Evolutionary conservation across 2,888 invertebrate genomes (phyloP), one percentile per base, ranked within the genome.

Genomic region (Ochlodes sylvanus): DNA sequence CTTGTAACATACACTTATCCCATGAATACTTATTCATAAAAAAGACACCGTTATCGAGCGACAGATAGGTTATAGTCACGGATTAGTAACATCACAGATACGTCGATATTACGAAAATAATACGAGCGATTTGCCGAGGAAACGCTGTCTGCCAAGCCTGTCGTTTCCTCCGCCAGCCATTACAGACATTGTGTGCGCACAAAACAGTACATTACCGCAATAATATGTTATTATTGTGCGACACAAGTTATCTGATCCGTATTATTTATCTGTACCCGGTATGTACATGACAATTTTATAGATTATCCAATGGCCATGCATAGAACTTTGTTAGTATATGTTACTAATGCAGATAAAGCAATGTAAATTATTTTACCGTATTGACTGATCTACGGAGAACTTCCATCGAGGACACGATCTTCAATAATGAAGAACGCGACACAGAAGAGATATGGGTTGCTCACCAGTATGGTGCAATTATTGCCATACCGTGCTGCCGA

Each of bases 271-370:
- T 85, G 85, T 73, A 73, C 73, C 73, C 78, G 84, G 84, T 82
- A 86, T 89, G 83, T 85, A 90, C 89, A 90, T 91, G 89, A 90
- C 90, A 88, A 91, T 92, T 90, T 90, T 85, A 86, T 88, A 89
- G 87, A 90, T 89, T 80, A 83, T 83, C 83, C 87, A 83, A 86
- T 83, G 84, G 81, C 77, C 86, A 86, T 87, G 86, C 86, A 85
- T 86, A 82, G 82, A 81, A 72, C 69, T 71, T 65, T 56, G 34
- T 9, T 32, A 60, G 56, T 60, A 71, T 55, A 69, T 72, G 44
- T 10, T 15, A 44, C 14, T 12, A 38, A 15, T 6, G 15, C 34
- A 61, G 61, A 67, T 56, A 61, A 58, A 58, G 15, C 50, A 27
- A 27, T 27, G 2, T 4, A 4, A 27, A 27, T 27, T 27, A 27